phyloP scores from a whole-genome alignment of 2,113 vertebrate genomes.

The Lophura nycthemera region DNA sequence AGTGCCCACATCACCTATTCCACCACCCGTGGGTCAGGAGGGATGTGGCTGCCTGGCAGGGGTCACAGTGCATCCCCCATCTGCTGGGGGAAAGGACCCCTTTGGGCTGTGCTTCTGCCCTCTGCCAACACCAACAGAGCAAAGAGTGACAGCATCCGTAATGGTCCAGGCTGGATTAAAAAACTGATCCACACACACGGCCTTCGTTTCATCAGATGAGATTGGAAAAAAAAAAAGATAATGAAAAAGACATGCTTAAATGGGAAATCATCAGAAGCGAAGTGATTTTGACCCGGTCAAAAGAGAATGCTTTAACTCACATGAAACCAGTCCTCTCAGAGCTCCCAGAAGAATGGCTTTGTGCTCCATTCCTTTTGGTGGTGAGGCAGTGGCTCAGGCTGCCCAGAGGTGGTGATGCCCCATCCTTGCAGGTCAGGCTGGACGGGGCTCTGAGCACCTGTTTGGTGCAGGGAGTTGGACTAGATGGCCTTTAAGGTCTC shows the following conservation, averaged over 20 bases:
- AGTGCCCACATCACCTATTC: constrained; percentile 34
- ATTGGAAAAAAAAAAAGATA: not conserved
- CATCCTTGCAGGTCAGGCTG: no score
- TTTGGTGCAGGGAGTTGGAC: no score
- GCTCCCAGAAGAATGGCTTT: not conserved
- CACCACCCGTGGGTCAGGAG: not conserved
- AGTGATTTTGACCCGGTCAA: not conserved
- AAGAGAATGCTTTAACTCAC: not conserved
- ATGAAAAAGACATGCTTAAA: not conserved
- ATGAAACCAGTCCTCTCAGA: not conserved
- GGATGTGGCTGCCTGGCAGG: not conserved
- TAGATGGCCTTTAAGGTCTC: no score
- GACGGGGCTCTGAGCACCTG: no score
- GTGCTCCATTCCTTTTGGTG: not conserved
- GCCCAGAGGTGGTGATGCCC: no score
- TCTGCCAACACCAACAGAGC: not conserved
- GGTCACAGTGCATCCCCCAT: not conserved
- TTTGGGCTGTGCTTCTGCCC: not conserved
- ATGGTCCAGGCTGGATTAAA: constrained; percentile 8
- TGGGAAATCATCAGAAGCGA: not conserved
- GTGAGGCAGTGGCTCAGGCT: no score
- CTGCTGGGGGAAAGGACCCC: not conserved
- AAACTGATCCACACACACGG: not conserved
- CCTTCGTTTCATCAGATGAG: not conserved
- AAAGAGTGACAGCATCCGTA: constrained; percentile 1